A percentile compares a stretch with the other conserved stretches of the same genome.
Conservation (phyloP, 2,113 vertebrate genomes). For the Candoia aspera region DNA sequence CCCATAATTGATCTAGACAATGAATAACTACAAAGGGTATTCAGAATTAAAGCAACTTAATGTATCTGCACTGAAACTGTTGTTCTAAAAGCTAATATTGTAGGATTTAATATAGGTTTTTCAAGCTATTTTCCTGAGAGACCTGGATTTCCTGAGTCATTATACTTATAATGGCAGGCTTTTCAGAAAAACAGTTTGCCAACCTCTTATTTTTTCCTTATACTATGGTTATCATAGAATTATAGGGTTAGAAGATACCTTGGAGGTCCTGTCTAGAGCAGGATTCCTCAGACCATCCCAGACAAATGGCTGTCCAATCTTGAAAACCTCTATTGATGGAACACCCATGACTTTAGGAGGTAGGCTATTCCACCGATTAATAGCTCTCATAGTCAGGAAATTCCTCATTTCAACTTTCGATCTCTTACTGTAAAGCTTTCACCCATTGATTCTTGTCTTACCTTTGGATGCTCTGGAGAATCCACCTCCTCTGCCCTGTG, state of each 20-base stretch:
- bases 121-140: background rate
- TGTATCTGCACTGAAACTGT: background rate
- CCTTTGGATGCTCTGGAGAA: background rate
- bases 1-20: background rate
- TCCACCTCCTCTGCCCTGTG: background rate
- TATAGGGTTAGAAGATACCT: background rate
- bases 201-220: background rate
- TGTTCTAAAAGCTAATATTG: background rate
- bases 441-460: background rate
- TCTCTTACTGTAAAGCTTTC: background rate
- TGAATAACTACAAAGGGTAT: background rate
- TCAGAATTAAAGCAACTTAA: background rate
- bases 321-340: background rate
- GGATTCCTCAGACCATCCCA: too few relatives aligned
- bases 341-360: background rate
- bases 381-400: background rate
- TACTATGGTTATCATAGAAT: background rate
- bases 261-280: background rate
- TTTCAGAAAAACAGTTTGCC: background rate
- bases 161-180: background rate
- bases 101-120: background rate
- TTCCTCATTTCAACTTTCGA: background rate
- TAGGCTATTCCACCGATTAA: background rate
- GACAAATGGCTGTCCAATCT: too few relatives aligned
- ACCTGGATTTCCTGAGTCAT: background rate